These are phyloP conservation scores for Petrocephalus microphthalmus DNA, from an alignment of 2,113 vertebrate species.

Conservation along the genomic window DNA sequence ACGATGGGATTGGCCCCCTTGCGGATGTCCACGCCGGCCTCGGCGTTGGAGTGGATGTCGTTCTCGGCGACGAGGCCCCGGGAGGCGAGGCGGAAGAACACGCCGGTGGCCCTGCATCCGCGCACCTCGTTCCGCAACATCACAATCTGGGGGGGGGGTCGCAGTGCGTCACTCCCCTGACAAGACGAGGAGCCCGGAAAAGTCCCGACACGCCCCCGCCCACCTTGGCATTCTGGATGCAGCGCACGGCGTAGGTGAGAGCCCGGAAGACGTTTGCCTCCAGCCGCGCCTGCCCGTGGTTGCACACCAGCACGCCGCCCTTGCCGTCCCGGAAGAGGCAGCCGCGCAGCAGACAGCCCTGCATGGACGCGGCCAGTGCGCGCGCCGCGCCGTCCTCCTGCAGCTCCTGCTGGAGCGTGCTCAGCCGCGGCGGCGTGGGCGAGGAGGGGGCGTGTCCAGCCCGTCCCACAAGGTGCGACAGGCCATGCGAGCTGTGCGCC, in stretches of 20 bases:
- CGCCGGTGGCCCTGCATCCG: constrained; percentile 72
- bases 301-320: constrained; percentile 74
- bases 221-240: constrained; percentile 79
- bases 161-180: background rate
- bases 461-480: constrained; percentile 62
- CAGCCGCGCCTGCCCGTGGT: constrained; percentile 70
- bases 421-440: constrained; percentile 58
- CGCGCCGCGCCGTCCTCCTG: constrained; percentile 73
- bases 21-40: constrained; percentile 75
- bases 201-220: background rate
- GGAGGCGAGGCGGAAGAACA: constrained; percentile 74
- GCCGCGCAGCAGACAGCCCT: constrained; percentile 70
- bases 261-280: constrained; percentile 74
- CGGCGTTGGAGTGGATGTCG: constrained; percentile 73
- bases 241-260: constrained; percentile 71
- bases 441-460: constrained; percentile 51
- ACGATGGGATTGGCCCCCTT: constrained; percentile 77
- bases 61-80: constrained; percentile 78
- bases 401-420: constrained; percentile 72
- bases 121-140: constrained; percentile 78
- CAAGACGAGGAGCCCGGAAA: background rate
- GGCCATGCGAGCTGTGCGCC: constrained; percentile 63
- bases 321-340: constrained; percentile 80
- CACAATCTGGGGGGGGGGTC: constrained; percentile 59
- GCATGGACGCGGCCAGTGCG: constrained; percentile 58